phyloP scores from a whole-genome alignment of 2,888 invertebrate species.

The Zygaena filipendulae region DNA sequence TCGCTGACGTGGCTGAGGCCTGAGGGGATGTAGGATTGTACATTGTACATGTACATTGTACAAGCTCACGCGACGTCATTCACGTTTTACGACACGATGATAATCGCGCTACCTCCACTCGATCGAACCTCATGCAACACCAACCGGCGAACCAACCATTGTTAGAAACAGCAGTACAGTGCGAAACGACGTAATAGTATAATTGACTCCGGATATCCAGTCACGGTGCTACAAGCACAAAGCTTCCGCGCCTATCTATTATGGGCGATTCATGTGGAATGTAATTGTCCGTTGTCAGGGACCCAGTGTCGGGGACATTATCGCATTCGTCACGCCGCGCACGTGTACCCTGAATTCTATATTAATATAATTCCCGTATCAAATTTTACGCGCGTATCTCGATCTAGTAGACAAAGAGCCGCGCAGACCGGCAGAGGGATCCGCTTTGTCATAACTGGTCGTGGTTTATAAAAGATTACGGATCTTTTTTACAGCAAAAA shows the following conservation, averaged over 20 bases:
- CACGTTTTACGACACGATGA: too few relatives aligned
- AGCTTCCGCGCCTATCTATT: slow-evolving; percentile 52
- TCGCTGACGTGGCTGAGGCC: too few relatives aligned
- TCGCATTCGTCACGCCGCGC: slow-evolving; percentile 64
- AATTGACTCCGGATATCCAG: slow-evolving; percentile 39
- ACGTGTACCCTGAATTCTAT: slow-evolving; percentile 60
- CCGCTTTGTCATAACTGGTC: slow-evolving; percentile 63
- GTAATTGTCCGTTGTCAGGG: slow-evolving; percentile 50
- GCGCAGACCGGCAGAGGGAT: slow-evolving; percentile 44
- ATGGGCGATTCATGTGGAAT: slow-evolving; percentile 61
- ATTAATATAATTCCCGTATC: slow-evolving; percentile 69
- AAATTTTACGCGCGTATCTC: slow-evolving; percentile 65
- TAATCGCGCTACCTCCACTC: too few relatives aligned
- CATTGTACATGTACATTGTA: too few relatives aligned
- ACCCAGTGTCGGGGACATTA: slow-evolving; percentile 48
- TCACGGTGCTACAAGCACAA: slow-evolving; percentile 44
- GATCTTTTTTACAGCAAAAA: slow-evolving; percentile 46
- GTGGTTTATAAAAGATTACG: slow-evolving; percentile 47
- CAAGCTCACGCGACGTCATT: too few relatives aligned
- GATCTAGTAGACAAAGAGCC: slow-evolving; percentile 61
- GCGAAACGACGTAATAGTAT: slow-evolving; percentile 29
- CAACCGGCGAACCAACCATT: too few relatives aligned
- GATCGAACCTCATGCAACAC: too few relatives aligned
- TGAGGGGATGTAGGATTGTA: too few relatives aligned
- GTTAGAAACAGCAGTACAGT: too few relatives aligned